These are phyloP conservation scores for Xyliphius kryptos DNA, from an alignment of 2,113 vertebrate species.

Conservation along the genomic window DNA sequence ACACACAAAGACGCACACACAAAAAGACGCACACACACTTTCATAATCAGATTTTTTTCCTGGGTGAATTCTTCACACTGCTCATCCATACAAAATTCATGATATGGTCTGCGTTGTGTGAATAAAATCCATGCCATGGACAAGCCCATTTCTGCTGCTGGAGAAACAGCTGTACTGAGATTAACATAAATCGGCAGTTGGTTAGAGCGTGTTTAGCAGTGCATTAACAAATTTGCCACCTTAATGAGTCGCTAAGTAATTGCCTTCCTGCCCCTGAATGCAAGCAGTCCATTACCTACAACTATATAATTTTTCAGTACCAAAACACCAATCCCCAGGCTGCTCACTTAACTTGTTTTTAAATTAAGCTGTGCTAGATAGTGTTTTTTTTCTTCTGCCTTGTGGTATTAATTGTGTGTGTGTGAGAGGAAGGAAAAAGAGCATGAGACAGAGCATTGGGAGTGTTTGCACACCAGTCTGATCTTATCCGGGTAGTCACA, in stretches of 20 bases:
- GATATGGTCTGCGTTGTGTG: slow-evolving; percentile 28
- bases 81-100: slow-evolving; percentile 46
- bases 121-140: slow-evolving; percentile 35
- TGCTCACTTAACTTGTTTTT: slow-evolving; percentile 40
- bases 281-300: slow-evolving; percentile 54
- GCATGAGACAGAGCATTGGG: slow-evolving; percentile 1
- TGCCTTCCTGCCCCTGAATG: slow-evolving; percentile 53
- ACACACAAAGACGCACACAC: too few species aligned
- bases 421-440: not conserved
- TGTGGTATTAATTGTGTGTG: slow-evolving; percentile 28
- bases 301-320: slow-evolving; percentile 49
- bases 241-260: slow-evolving; percentile 58
- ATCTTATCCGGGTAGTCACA: slow-evolving; percentile 32
- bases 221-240: slow-evolving; percentile 55
- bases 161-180: slow-evolving; percentile 51
- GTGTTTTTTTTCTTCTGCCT: slow-evolving; percentile 32
- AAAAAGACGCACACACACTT: slow-evolving; percentile 11
- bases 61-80: slow-evolving; percentile 29
- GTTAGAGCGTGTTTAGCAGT: slow-evolving; percentile 54
- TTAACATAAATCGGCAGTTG: slow-evolving; percentile 54
- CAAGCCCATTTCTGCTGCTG: slow-evolving; percentile 47
- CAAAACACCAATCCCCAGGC: slow-evolving; percentile 44
- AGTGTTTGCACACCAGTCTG: slow-evolving; percentile 24
- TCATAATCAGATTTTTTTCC: slow-evolving; percentile 22
- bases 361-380: slow-evolving; percentile 33